Evolutionary conservation across 2,888 invertebrate species (phyloP).

Genomic region (Trichogramma evanescens): DNA sequence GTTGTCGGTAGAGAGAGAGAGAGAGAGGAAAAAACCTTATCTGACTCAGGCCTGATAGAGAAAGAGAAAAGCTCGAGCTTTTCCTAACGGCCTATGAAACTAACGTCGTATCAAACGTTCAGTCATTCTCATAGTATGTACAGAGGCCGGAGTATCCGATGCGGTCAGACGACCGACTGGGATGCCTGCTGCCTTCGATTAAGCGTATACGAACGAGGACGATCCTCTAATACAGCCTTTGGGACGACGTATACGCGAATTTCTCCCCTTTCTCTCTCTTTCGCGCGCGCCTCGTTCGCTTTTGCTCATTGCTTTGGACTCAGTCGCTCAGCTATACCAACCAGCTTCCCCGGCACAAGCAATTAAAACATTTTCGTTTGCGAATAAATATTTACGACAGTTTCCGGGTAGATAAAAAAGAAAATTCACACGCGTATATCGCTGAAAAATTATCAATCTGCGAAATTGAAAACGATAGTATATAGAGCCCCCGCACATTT

Average conservation of each 20-base stretch:
- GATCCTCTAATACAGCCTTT: conserved; percentile 32
- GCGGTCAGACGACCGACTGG: conserved; percentile 26
- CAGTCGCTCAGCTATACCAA: too few relatives aligned
- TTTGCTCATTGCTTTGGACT: too few relatives aligned
- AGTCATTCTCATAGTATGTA: not conserved
- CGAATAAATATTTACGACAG: not conserved
- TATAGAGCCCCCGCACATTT: too few relatives aligned
- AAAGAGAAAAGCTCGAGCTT: conserved; percentile 7
- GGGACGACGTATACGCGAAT: conserved; percentile 18
- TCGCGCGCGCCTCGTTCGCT: too few relatives aligned
- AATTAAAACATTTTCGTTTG: conserved; percentile 20
- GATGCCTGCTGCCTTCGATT: conserved; percentile 33
- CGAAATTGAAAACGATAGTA: too few relatives aligned
- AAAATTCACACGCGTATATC: too few relatives aligned
- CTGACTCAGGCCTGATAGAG: too few relatives aligned
- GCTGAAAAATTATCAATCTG: too few relatives aligned
- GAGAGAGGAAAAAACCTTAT: too few relatives aligned
- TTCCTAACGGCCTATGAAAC: conserved; percentile 38
- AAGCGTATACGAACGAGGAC: conserved; percentile 28
- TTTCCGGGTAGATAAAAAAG: too few relatives aligned
- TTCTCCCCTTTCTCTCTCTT: too few relatives aligned
- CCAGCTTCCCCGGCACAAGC: conserved; percentile 12
- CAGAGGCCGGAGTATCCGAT: conserved; percentile 19
- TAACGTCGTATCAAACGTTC: conserved; percentile 28
- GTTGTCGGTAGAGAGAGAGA: too few relatives aligned